Evolutionary conservation across 2,888 invertebrate genomes (phyloP).

Genomic region (Lomographa bimaculata): DNA sequence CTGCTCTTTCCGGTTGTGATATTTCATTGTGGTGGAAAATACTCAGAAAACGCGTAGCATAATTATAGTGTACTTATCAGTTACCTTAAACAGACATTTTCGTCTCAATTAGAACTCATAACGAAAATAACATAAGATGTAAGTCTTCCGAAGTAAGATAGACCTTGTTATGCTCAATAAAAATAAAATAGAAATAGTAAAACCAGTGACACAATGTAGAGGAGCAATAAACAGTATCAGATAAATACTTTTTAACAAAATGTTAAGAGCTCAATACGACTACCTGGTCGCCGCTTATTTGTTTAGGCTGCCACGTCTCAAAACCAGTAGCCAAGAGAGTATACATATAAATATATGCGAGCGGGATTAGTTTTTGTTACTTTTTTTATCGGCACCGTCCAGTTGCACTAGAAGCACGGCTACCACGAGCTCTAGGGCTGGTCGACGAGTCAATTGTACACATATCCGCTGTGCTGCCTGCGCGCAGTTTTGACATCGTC

Average conservation of each 20-base stretch:
- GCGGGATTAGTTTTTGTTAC: slow-evolving; percentile 70
- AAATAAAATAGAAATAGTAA: slow-evolving; percentile 17
- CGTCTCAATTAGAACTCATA: too few species aligned
- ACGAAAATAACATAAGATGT: too few species aligned
- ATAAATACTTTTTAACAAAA: slow-evolving; percentile 72
- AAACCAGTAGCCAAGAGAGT: slow-evolving; percentile 78
- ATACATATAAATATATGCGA: slow-evolving; percentile 62
- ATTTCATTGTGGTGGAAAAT: slow-evolving; percentile 22
- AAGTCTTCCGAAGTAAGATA: too few species aligned
- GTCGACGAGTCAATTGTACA: slow-evolving; percentile 22
- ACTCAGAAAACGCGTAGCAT: not conserved
- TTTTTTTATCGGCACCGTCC: slow-evolving; percentile 67
- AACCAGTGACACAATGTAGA: slow-evolving; percentile 28
- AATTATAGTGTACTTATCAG: too few species aligned
- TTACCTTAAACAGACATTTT: too few species aligned
- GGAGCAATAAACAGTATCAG: slow-evolving; percentile 68
- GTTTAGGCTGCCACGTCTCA: slow-evolving; percentile 76
- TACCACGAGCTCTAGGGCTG: slow-evolving; percentile 55
- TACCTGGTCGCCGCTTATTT: slow-evolving; percentile 81
- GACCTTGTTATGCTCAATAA: too few species aligned
- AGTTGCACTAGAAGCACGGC: slow-evolving; percentile 63
- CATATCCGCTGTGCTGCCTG: slow-evolving; percentile 55
- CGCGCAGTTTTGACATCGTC: slow-evolving; percentile 64
- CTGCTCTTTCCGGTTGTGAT: slow-evolving; percentile 52
- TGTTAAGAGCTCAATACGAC: slow-evolving; percentile 69